Base-by-base conservation (phyloP, 2,888 invertebrate species). In the Heteromyza rotundicornis region DNA sequence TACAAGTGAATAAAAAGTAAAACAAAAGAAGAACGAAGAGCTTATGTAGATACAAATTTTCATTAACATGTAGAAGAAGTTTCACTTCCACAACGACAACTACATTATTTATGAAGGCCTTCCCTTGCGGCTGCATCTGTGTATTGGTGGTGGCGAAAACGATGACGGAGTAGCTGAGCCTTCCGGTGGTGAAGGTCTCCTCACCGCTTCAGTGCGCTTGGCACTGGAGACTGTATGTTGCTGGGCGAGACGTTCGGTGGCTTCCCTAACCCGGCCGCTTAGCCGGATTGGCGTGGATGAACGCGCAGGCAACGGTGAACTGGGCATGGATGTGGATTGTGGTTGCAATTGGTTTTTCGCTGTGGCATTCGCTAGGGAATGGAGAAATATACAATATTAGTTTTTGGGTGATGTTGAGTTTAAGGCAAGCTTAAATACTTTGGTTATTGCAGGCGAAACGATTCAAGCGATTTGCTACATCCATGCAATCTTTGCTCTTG, bases 191-290 rank as follows among this genome's bases (percentile, higher is more conserved):
- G 51, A 20, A n/a, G 56, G 7, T 17, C 47, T 2, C 20, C 47
- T 64, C 53, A n/a, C n/a, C 47, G 35, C 47, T 24, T 36, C 35
- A n/a, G 23, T 17, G 17, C 19, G 44, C 16, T 17, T 32, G 32
- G 74, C 68, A 56, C 70, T 78, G 56, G 72, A 65, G 59, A 74
- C 70, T 27, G 77, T 78, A 64, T 81, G 82, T 65, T 82, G 82
- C 65, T 80, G 75, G 68, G 82, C 76, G 69, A 82, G 75, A 72
- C 84, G 77, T 73, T 84, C 77, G 62, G 83, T 81, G 64, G 84
- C 84, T 70, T 84, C 84, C 52, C 82, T 80, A 12, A 84, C 81
- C 27, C 84, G 81, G 69, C 81, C 82, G 64, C 84, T 84, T 82
- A 85, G 80, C 79, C 84, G 80, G 70, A 83, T 78, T 70, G 79